phyloP scores from a whole-genome alignment of 2,888 invertebrate species.

The Halictus quadricinctus region DNA sequence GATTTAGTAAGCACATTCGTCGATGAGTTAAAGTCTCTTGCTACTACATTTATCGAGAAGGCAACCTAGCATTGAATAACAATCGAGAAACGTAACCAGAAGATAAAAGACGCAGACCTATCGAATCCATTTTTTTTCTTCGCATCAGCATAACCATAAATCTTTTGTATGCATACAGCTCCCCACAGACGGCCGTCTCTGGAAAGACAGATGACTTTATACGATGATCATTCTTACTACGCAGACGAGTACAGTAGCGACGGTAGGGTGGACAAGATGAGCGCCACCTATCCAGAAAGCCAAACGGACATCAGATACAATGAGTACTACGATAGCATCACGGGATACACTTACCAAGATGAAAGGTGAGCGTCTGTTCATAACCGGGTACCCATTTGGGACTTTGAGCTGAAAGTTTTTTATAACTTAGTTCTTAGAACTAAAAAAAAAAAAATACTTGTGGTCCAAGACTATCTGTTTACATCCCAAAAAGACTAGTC shows the following conservation, averaged over 20 bases:
- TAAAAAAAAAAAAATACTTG: too few species aligned
- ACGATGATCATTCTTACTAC: constrained; percentile 88
- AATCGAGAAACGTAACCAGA: neutral
- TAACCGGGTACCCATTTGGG: too few species aligned
- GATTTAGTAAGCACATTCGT: too few species aligned
- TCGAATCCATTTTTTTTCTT: too few species aligned
- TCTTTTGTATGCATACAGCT: constrained; percentile 66
- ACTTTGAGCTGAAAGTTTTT: too few species aligned
- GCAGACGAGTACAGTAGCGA: constrained; percentile 80
- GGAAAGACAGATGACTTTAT: constrained; percentile 91
- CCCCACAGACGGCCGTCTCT: constrained; percentile 88
- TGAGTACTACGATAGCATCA: constrained; percentile 86
- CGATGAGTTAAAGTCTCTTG: too few species aligned
- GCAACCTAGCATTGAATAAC: neutral
- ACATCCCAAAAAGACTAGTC: too few species aligned
- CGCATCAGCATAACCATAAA: neutral
- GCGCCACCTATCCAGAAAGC: constrained; percentile 79
- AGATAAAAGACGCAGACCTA: too few species aligned
- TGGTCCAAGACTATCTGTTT: too few species aligned
- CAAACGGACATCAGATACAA: constrained; percentile 84
- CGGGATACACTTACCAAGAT: constrained; percentile 86
- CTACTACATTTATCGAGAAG: too few species aligned
- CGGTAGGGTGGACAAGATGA: constrained; percentile 76
- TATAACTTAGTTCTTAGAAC: too few species aligned
- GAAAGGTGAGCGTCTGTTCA: constrained; percentile 76